Evolutionary conservation across 2,797 vertebrate species (phyloP).

Genomic region (Pangasius djambal): DNA sequence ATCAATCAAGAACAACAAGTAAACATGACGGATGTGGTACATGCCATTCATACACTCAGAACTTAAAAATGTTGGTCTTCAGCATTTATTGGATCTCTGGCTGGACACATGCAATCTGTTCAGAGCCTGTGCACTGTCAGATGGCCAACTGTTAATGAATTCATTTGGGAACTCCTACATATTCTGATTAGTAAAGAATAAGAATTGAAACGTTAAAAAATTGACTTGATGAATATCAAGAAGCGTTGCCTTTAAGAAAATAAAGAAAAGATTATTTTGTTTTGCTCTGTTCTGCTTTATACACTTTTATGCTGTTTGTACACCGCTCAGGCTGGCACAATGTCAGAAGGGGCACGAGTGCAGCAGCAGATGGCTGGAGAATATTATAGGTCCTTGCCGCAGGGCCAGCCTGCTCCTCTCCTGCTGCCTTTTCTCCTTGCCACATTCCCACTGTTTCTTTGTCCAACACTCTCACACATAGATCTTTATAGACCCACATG

Average conservation of each 20-base stretch:
- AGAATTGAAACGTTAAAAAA: background rate
- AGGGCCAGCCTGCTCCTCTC: conserved; percentile 26
- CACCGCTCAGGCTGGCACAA: conserved; percentile 12
- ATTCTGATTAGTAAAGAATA: background rate
- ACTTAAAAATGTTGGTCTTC: background rate
- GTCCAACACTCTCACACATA: background rate
- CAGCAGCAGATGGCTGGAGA: conserved; percentile 47
- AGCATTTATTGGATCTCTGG: conserved; percentile 26
- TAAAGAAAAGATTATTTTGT: background rate
- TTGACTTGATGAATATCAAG: background rate
- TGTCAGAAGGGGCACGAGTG: conserved; percentile 24
- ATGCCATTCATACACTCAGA: background rate
- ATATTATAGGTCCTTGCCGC: conserved; percentile 47
- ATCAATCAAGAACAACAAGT: conserved; percentile 51
- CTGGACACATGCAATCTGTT: conserved; percentile 26
- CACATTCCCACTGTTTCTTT: conserved; percentile 17
- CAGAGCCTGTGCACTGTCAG: background rate
- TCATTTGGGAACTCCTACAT: conserved; percentile 11
- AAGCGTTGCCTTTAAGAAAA: background rate
- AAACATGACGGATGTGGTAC: conserved; percentile 40
- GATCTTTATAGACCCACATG: background rate
- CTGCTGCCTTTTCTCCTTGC: background rate
- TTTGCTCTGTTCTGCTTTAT: background rate
- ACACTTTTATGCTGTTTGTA: conserved; percentile 28
- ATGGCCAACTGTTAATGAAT: background rate